Conservation (phyloP, 2,888 invertebrate species). For the Harpalus rubripes region DNA sequence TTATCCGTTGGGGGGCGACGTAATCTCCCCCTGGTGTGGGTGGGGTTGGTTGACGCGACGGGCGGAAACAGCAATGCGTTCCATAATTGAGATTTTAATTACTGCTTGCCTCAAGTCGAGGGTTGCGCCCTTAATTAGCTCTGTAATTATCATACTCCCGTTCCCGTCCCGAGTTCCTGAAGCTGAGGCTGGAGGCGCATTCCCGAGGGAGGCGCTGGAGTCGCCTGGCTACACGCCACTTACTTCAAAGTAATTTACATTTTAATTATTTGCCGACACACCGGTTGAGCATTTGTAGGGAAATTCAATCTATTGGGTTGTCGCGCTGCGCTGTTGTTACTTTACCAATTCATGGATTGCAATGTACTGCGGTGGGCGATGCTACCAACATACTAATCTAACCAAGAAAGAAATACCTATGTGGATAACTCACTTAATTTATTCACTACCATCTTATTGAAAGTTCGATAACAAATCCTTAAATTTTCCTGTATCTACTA, state of each 20-base stretch:
- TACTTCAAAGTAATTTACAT: conserved; percentile 64
- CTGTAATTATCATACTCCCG: conserved; percentile 63
- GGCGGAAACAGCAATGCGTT: conserved; percentile 55
- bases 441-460: background rate
- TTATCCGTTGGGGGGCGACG: conserved; percentile 8
- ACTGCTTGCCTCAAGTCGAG: conserved; percentile 60
- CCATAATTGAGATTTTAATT: conserved; percentile 66
- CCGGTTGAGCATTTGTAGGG: conserved; percentile 63
- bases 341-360: conserved; percentile 40
- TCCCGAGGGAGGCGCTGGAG: conserved; percentile 50
- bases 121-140: conserved; percentile 65
- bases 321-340: conserved; percentile 31
- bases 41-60: conserved; percentile 18
- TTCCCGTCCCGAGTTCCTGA: conserved; percentile 43
- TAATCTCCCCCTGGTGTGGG: too few relatives aligned
- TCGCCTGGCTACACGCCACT: conserved; percentile 47
- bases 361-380: conserved; percentile 13
- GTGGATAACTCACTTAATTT: background rate
- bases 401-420: background rate
- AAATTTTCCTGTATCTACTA: too few relatives aligned
- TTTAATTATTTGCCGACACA: conserved; percentile 66
- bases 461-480: too few relatives aligned
- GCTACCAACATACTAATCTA: conserved; percentile 8
- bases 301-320: conserved; percentile 55
- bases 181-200: conserved; percentile 8